phyloP scores from a whole-genome alignment of 2,888 invertebrate genomes.

The Acronicta alni region DNA sequence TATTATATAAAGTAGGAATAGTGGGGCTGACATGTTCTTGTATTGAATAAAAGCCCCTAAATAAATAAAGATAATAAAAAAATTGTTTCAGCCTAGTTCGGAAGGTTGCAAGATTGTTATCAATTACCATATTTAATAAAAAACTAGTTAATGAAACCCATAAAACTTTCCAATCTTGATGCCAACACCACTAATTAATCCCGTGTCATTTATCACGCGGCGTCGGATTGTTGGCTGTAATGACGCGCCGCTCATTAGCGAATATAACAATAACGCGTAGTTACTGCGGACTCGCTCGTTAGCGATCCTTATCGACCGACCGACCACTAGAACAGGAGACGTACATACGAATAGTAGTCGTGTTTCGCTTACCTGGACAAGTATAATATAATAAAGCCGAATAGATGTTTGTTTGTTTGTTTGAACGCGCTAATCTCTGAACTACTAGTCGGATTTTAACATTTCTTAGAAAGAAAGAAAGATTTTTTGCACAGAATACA shows the following conservation, averaged over 20 bases:
- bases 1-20: too few species aligned
- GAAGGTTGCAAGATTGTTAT: too few species aligned
- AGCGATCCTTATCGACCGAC: slow-evolving; percentile 33
- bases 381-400: too few species aligned
- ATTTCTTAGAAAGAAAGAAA: too few species aligned
- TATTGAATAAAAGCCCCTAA: too few species aligned
- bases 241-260: slow-evolving; percentile 46
- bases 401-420: too few species aligned
- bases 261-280: slow-evolving; percentile 42
- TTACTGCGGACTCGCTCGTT: slow-evolving; percentile 27
- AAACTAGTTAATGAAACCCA: neutral
- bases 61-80: neutral
- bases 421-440: too few species aligned
- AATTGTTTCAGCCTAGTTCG: too few species aligned
- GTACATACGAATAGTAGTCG: neutral
- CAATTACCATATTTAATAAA: neutral
- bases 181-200: slow-evolving; percentile 23
- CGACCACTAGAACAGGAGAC: neutral
- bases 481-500: too few species aligned
- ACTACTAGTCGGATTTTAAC: too few species aligned
- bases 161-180: slow-evolving; percentile 8
- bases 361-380: neutral
- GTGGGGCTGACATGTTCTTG: too few species aligned
- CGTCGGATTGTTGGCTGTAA: slow-evolving; percentile 9
- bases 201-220: slow-evolving; percentile 31